Percentiles rank a stretch among this genome's conserved stretches.
These are phyloP conservation scores for Bufo bufo DNA, from an alignment of 2,113 vertebrate genomes.

Conservation along the genomic window DNA sequence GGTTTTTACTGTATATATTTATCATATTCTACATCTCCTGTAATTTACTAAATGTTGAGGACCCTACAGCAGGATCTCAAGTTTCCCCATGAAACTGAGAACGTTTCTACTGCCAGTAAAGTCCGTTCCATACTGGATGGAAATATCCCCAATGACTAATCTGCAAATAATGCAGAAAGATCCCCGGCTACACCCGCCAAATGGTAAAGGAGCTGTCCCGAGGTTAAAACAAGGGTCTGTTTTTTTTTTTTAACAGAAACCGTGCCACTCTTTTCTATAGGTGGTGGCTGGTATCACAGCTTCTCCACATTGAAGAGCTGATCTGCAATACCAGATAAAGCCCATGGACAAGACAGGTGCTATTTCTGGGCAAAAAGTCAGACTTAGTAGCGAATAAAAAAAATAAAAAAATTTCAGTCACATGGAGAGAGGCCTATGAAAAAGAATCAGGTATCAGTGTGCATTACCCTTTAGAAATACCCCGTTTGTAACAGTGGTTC, in stretches of 20 bases:
- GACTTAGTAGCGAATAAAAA: no score
- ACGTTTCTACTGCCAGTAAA: background rate
- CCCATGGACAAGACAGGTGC: background rate
- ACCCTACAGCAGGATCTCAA: background rate
- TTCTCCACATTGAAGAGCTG: background rate
- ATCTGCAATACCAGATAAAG: background rate
- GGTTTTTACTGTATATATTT: background rate
- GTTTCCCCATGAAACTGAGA: background rate
- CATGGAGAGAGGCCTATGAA: background rate
- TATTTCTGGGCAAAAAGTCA: background rate
- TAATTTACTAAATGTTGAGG: background rate
- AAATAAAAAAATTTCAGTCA: background rate
- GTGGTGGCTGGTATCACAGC: background rate
- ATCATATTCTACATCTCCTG: background rate
- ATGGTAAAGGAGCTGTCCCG: background rate
- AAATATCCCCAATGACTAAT: background rate
- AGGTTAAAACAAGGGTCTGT: background rate
- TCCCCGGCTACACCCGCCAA: background rate
- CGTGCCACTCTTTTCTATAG: background rate
- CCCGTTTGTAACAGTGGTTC: constrained; percentile 35
- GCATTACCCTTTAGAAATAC: background rate
- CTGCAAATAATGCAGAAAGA: background rate
- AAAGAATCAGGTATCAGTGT: background rate
- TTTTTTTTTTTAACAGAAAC: background rate
- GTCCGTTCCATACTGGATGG: background rate